These are phyloP conservation scores for Brachirus orientalis DNA, from an alignment of 2,113 vertebrate species.

Conservation along the genomic window DNA sequence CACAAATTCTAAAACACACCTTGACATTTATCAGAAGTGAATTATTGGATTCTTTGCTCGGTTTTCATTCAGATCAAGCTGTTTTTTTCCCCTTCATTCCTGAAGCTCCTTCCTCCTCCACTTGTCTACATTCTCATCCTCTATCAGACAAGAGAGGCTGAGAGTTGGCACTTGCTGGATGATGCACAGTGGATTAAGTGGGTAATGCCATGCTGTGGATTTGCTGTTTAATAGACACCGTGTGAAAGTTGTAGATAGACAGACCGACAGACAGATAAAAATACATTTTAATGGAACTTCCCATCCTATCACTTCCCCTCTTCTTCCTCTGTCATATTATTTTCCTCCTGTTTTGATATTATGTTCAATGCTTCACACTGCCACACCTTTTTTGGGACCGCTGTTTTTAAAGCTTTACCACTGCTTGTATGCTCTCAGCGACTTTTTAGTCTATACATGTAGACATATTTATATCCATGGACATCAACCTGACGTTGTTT, in stretches of 20 bases:
- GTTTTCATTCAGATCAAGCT: conserved; percentile 12
- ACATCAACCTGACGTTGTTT: conserved; percentile 45
- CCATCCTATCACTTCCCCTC: conserved; percentile 33
- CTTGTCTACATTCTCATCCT: conserved; percentile 47
- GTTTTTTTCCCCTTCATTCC: conserved; percentile 4
- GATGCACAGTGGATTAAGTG: conserved; percentile 46
- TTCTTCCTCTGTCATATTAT: conserved; percentile 36
- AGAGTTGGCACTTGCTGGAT: conserved; percentile 39
- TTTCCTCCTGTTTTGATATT: conserved; percentile 41
- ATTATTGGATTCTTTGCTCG: not conserved
- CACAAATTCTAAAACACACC: not conserved
- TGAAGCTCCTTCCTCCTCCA: not conserved
- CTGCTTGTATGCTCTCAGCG: conserved; percentile 19
- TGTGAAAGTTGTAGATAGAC: conserved; percentile 61
- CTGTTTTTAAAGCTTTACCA: conserved; percentile 38
- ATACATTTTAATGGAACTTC: conserved; percentile 13
- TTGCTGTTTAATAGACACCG: conserved; percentile 24
- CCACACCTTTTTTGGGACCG: conserved; percentile 58
- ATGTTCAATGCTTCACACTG: conserved; percentile 50
- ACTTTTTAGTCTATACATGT: conserved; percentile 15
- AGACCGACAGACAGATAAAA: conserved; percentile 72
- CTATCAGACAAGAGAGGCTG: conserved; percentile 35
- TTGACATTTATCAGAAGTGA: not conserved
- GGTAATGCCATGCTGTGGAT: conserved; percentile 43
- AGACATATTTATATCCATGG: conserved; percentile 4